A percentile compares a stretch with the other conserved stretches of the same genome.
These are phyloP conservation scores for Pocillopora damicornis DNA, from an alignment of 64 coral and sea anemone species.

Conservation along the genomic window DNA sequence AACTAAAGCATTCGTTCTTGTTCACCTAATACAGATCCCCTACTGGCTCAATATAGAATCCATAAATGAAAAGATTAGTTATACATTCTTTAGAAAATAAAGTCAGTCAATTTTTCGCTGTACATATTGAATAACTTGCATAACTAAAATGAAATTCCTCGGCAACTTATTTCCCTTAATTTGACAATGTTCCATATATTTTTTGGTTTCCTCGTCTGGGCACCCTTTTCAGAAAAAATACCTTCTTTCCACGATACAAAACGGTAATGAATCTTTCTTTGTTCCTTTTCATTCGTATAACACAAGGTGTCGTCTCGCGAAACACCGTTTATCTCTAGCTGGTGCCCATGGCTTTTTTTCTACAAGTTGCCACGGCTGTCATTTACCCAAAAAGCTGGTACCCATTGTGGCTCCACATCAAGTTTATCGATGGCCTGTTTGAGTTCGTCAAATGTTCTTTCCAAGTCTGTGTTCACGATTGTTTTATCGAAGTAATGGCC, in stretches of 20 bases:
- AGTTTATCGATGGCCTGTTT: constrained; percentile 77
- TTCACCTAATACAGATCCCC: neutral
- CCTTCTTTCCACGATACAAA: neutral
- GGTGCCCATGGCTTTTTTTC: neutral
- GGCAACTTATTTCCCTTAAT: neutral
- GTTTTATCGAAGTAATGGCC: constrained; percentile 97
- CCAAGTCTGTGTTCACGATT: constrained; percentile 92
- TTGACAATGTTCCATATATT: neutral
- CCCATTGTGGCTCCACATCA: constrained; percentile 82
- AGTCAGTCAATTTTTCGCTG: neutral
- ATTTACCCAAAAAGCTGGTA: constrained; percentile 79
- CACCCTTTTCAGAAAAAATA: constrained; percentile 9
- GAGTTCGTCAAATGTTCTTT: constrained; percentile 91
- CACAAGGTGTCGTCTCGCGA: neutral
- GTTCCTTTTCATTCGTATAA: neutral
- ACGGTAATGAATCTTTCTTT: neutral
- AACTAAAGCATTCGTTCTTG: neutral
- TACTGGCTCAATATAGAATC: neutral
- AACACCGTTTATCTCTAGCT: neutral
- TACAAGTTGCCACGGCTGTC: constrained; percentile 15
- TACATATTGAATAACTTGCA: neutral
- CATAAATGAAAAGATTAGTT: neutral
- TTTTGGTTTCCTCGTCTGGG: neutral
- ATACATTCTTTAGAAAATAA: constrained; percentile 7
- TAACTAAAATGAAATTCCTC: neutral